Evolutionary conservation across 2,113 vertebrate species (phyloP), one percentile per base, ranked within the genome.

Genomic region (Vimba vimba): DNA sequence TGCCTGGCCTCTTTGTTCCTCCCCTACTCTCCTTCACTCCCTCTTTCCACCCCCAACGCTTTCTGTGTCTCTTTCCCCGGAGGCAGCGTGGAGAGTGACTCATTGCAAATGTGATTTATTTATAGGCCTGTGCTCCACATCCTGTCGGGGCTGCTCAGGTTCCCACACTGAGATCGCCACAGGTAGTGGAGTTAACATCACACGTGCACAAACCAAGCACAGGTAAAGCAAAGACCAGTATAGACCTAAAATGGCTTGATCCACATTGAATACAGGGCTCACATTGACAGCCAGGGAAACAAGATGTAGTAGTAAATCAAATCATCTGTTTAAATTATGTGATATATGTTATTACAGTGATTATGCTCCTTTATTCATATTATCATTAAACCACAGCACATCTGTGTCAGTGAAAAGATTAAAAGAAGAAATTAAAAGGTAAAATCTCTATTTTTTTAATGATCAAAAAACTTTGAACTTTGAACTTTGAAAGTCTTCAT

Each of bases 61-160:
- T 78, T 76, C 76, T 75, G 55, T 85, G 87, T 92, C 81, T 87
- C 86, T 89, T 88, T 94, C 90, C 90, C 91, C 83, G 86, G 88
- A 85, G 69, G 86, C 60, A 30, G 39, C 52, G 59, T 64, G 64
- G 33, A 52, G 81, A 82, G 84, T 87, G 83, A 89, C 39, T 82
- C 83, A 87, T 10, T 69, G 82, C 52, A 68, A 57, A 85, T 83
- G 83, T 79, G 83, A 88, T 85, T 82, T 89, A 89, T 87, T 87
- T 89, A 82, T 89, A 86, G 85, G 50, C 33, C 55, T 45, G 43
- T 47, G 55, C 85, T 75, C 75, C 66, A 57, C 43, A 75, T 75
- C 75, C 73, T n/a, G 69, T 78, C 86, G 74, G 19, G 33, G 68
- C 66, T 60, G 76, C 82, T 85, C 82, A 84, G 75, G 83, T 83